phyloP scores from a whole-genome alignment of 2,888 invertebrate genomes.

The Chouioia cunea region DNA sequence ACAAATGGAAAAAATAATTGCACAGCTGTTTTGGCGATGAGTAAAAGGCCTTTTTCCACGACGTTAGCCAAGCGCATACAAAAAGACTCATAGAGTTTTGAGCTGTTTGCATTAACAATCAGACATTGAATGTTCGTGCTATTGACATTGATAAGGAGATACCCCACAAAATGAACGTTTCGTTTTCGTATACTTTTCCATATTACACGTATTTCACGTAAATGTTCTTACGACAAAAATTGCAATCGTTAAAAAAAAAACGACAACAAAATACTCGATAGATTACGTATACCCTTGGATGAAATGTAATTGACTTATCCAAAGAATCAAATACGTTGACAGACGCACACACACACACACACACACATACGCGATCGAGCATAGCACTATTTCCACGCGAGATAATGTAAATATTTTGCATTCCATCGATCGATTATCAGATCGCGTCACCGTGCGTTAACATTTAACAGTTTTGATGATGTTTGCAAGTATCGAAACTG shows the following conservation, averaged over 20 bases:
- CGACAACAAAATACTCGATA: slow-evolving; percentile 17
- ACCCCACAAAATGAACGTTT: background rate
- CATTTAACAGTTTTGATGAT: slow-evolving; percentile 4
- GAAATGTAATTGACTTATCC: slow-evolving; percentile 14
- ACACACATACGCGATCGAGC: background rate
- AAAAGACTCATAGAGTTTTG: too few relatives aligned
- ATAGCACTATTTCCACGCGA: slow-evolving; percentile 1
- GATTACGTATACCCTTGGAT: slow-evolving; percentile 19
- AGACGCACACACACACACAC: too few relatives aligned
- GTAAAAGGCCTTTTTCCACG: too few relatives aligned
- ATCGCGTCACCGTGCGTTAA: background rate
- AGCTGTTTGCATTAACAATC: too few relatives aligned
- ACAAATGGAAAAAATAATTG: too few relatives aligned
- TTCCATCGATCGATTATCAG: slow-evolving; percentile 26
- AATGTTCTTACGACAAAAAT: background rate
- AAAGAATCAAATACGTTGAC: too few relatives aligned
- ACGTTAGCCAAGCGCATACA: too few relatives aligned
- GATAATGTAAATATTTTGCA: slow-evolving; percentile 40
- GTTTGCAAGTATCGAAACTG: slow-evolving; percentile 11
- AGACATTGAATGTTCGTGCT: too few relatives aligned
- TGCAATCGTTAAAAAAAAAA: background rate
- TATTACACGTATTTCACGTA: too few relatives aligned
- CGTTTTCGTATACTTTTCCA: too few relatives aligned
- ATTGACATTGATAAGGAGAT: background rate
- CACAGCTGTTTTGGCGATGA: too few relatives aligned